These are phyloP conservation scores for Erethizon dorsatum DNA, from an alignment of 2,797 vertebrate genomes.

Conservation along the genomic window DNA sequence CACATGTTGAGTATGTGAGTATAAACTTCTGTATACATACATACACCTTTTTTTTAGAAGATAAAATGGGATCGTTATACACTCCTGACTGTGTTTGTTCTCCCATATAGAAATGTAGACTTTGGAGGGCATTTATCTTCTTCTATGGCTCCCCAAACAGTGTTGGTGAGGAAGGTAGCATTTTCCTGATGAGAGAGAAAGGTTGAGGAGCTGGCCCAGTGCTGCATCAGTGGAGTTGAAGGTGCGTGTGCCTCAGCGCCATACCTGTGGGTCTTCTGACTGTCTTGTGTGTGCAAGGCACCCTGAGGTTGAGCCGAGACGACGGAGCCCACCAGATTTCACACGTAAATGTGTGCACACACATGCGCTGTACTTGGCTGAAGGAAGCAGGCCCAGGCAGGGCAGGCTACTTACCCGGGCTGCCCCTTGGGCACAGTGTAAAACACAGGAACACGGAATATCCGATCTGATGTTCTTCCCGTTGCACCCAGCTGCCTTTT, in stretches of 20 bases:
- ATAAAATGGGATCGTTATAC: background rate
- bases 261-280: background rate
- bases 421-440: background rate
- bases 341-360: rapidly evolving
- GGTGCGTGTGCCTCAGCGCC: background rate
- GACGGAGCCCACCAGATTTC: background rate
- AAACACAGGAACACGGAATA: background rate
- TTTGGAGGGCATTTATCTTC: background rate
- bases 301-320: background rate
- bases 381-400: background rate
- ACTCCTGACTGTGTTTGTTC: background rate
- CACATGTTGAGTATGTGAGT: background rate
- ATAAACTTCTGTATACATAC: background rate
- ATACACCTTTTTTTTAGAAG: background rate
- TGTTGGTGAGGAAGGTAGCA: background rate
- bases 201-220: background rate
- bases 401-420: background rate
- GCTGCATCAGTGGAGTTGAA: rapidly evolving
- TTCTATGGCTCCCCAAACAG: background rate
- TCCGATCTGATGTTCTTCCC: background rate
- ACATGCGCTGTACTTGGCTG: rapidly evolving
- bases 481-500: background rate
- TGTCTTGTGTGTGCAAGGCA: background rate
- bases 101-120: background rate
- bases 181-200: background rate